Evolutionary conservation across 2,888 invertebrate species (phyloP), one percentile per base, ranked within the genome.

Genomic region (Hydrotaea cyrtoneurina): DNA sequence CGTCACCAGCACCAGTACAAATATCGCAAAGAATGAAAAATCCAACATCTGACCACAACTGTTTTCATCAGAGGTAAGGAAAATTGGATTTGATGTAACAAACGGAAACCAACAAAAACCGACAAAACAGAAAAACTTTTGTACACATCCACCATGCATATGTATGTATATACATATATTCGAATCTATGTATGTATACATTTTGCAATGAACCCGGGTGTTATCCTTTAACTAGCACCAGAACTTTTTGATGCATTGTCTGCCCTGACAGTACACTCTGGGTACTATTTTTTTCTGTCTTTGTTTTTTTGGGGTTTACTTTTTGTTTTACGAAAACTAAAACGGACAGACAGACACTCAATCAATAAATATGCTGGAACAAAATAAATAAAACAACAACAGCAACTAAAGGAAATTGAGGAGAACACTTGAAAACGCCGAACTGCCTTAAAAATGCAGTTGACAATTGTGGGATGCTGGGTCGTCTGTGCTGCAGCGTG

Each of bases 351-450:
- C 36, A 75, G 74, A 80, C 72, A 89, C 90, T 89, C 89, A 89
- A 89, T 90, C 90, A 90, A 90, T 90, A 89, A 89, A 89, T 89
- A 88, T 89, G 87, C 89, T 89, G 86, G 86, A 87, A 86, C 36
- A 88, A 89, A 87, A 89, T 86, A 87, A 87, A 88, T 87, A 89
- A 87, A 53, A 43, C 21, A 75, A 69, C n/a, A 77, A 66, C 21
- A 31, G 31, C 31, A 72, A 76, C 19, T 15, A 13, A 59, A 57
- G 7, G 3, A 64, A 79, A 66, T 64, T 26, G 66, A 59, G 74
- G 46, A 59, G 59, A 73, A 43, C 17, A 75, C 46, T 80, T 75
- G 50, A 80, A 75, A 80, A 80, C 31, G 62, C 17, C 11, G 23
- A 21, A 21, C 19, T 55, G 21, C 2, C 55, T 36, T 19, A 66